Evolutionary conservation across 2,888 invertebrate species (phyloP), one percentile per base, ranked within the genome.

Genomic region (Ptycholaimellus sp.): DNA sequence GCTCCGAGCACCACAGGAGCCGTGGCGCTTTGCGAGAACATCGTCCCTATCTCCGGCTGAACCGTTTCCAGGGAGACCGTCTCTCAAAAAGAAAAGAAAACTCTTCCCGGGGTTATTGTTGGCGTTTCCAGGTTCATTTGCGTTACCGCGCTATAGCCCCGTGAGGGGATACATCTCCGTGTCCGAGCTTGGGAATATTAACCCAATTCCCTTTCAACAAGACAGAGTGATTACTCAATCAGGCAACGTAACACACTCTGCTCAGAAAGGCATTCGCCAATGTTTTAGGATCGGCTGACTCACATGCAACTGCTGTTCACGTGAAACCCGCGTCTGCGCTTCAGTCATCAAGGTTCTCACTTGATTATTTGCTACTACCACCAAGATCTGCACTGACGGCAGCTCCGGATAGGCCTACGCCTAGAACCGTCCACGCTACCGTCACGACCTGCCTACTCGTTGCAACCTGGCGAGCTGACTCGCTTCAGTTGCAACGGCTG

Each of bases 351-450:
- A 60, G 56, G 59, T 51, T 69, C 67, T 68, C 69, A 62, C 67
- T 68, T 62, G 68, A 68, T 67, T 71, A 69, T 70, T 71, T 71
- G 70, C 70, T 70, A 70, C 70, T 69, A 70, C 68, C 67, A 71
- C 69, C 70, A 70, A 71, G 69, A 70, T 71, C 61, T 63, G 62
- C 60, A 58, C 63, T 53, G 46, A 47, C 42, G 58, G 58, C 55
- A 49, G 61, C 60, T 63, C 60, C 58, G 65, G 61, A 58, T 61
- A 58, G 59, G 59, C 63, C 61, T 60, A 59, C 66, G 65, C 66
- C 64, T 66, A 62, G 65, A 40, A 37, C 66, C 69, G 70, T 70
- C 69, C 38, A 64, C 64, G 70, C 71, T 67, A 46, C 55, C 39
- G 53, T 57, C 56, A 51, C 60, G 62, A 54, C 56, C 70, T 68